Evolutionary conservation across 2,113 vertebrate species (phyloP).

Genomic region (Pheucticus melanocephalus): DNA sequence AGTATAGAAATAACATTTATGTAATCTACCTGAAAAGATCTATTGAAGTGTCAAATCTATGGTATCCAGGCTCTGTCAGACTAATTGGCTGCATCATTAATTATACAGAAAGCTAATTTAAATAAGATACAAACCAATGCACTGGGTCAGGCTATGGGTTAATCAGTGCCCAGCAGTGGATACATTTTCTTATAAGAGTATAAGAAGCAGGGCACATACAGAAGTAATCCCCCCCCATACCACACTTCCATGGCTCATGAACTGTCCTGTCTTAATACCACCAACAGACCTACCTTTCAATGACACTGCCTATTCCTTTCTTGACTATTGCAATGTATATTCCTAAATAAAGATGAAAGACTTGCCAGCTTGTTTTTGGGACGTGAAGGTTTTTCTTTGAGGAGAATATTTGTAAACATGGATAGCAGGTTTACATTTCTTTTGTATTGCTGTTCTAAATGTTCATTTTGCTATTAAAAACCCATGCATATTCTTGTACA

Average conservation of each 20-base stretch:
- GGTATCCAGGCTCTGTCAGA: not conserved
- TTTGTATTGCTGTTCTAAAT: not conserved
- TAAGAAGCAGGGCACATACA: not conserved
- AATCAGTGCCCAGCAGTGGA: not conserved
- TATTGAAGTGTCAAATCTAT: not conserved
- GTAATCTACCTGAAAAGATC: not conserved
- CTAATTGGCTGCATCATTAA: conserved; percentile 20
- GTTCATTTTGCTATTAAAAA: not conserved
- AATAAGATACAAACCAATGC: conserved; percentile 14
- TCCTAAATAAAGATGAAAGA: not conserved
- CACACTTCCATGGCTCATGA: not conserved
- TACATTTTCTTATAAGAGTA: not conserved
- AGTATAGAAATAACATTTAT: not conserved
- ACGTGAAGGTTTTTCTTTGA: not conserved
- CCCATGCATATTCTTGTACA: fast-evolving
- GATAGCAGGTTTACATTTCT: not conserved
- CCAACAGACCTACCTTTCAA: not conserved
- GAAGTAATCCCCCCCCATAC: not conserved
- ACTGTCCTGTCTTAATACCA: not conserved
- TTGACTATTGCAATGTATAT: not conserved
- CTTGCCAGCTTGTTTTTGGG: not conserved
- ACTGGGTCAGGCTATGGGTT: not conserved
- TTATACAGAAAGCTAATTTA: conserved; percentile 46
- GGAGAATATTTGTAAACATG: not conserved
- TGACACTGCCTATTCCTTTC: not conserved